These are phyloP conservation scores for Neosilurus mollespiculum DNA, from an alignment of 2,797 vertebrate genomes.

Conservation along the genomic window DNA sequence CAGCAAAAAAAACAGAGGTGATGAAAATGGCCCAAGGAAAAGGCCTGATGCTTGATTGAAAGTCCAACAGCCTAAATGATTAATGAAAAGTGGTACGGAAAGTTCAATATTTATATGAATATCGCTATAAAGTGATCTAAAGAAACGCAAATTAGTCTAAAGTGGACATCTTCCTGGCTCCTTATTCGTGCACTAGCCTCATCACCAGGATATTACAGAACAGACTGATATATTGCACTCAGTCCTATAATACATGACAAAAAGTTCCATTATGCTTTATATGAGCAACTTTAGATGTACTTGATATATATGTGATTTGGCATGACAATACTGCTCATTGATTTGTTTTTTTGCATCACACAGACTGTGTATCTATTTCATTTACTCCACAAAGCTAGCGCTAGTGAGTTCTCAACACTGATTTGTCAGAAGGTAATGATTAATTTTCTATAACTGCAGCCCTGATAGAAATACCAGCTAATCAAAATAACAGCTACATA, in stretches of 20 bases:
- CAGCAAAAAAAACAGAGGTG: constrained; percentile 5
- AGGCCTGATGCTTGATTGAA: constrained; percentile 17
- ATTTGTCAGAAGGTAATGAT: background rate
- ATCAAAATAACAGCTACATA: too few relatives aligned
- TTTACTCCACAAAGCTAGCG: background rate
- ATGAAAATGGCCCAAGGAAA: constrained; percentile 6
- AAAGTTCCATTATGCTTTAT: background rate
- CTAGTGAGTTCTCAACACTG: background rate
- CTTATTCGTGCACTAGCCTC: constrained; percentile 8
- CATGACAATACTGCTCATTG: background rate
- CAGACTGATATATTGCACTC: constrained; percentile 1
- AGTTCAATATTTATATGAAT: background rate
- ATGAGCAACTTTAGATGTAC: constrained; percentile 1
- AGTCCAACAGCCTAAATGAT: constrained; percentile 21
- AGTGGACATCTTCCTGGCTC: constrained; percentile 2
- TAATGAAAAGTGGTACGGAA: constrained; percentile 17
- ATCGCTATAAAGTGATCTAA: constrained; percentile 8
- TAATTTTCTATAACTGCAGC: background rate
- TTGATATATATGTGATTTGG: background rate
- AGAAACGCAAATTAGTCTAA: constrained; percentile 5
- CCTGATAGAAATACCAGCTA: background rate
- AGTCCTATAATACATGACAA: background rate
- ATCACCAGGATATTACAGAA: constrained; percentile 1
- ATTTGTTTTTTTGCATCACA: background rate
- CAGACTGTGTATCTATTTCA: background rate